phyloP scores from a whole-genome alignment of 2,888 invertebrate genomes.

The Chorisops tibialis region DNA sequence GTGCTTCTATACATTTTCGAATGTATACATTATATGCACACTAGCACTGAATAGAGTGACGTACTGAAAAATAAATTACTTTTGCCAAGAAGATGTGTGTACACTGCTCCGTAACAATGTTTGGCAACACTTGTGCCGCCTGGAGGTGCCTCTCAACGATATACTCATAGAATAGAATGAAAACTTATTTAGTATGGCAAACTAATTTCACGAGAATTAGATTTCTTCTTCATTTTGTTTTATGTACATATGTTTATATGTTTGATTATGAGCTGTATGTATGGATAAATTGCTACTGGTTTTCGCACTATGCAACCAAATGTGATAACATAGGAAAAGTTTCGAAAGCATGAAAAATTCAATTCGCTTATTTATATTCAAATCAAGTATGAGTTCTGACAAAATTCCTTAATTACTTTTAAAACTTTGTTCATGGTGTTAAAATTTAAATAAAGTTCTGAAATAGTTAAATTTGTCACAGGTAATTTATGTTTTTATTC shows the following conservation, averaged over 20 bases:
- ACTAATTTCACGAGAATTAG: slow-evolving; percentile 25
- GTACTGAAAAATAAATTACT: slow-evolving; percentile 23
- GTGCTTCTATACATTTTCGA: not conserved
- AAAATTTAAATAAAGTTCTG: no score
- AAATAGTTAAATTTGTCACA: no score
- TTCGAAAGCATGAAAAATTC: no score
- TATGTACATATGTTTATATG: not conserved
- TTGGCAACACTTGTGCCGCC: slow-evolving; percentile 16
- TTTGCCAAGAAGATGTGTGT: slow-evolving; percentile 9
- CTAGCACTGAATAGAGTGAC: not conserved
- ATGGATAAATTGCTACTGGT: no score
- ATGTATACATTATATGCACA: not conserved
- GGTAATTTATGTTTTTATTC: no score
- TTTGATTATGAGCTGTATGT: not conserved
- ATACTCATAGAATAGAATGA: slow-evolving; percentile 13
- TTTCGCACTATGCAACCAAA: no score
- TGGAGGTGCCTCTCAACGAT: slow-evolving; percentile 17
- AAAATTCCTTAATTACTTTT: no score
- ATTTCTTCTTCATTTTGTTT: slow-evolving; percentile 18
- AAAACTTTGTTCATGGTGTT: no score
- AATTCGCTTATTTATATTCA: no score
- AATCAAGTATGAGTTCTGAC: no score
- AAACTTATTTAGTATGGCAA: slow-evolving; percentile 24
- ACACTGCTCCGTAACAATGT: slow-evolving; percentile 15
- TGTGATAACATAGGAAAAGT: no score